phyloP scores from a whole-genome alignment of 2,797 vertebrate species.

The Xenops minutus region DNA sequence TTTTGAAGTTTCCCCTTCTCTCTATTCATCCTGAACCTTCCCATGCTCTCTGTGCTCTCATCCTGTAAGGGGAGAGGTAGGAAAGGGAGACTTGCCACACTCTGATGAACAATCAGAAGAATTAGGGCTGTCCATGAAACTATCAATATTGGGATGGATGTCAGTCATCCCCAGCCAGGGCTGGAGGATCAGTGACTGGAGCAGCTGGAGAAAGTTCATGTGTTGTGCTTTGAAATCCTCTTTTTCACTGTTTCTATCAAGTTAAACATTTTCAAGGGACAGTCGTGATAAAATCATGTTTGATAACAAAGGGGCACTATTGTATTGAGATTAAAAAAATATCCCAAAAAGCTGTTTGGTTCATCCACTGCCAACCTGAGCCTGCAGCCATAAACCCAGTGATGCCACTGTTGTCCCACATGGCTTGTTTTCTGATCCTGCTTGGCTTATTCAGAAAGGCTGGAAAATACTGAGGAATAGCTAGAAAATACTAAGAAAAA shows the following conservation, averaged over 20 bases:
- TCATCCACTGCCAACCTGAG: neutral
- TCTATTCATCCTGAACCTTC: accelerated
- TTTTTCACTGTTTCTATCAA: accelerated
- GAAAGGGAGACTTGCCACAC: neutral
- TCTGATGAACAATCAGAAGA: neutral
- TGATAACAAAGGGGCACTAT: accelerated
- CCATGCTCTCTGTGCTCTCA: accelerated
- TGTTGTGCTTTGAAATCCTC: neutral
- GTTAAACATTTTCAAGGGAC: neutral
- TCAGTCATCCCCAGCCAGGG: accelerated
- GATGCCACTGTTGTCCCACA: neutral
- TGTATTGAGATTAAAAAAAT: neutral
- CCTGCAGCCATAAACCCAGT: accelerated
- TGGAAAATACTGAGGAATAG: neutral
- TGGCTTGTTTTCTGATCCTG: neutral
- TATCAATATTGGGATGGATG: accelerated
- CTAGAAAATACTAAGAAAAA: neutral
- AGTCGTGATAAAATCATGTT: accelerated
- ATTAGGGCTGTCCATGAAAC: neutral
- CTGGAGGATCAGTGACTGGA: neutral
- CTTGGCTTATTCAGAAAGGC: neutral
- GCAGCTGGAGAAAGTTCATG: neutral
- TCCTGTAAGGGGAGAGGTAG: neutral
- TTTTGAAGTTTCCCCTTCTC: neutral
- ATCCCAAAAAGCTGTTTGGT: neutral